Percentiles rank a stretch among this genome's conserved stretches.
phyloP scores from a whole-genome alignment of 2,797 vertebrate genomes.

The Hyperoplus immaculatus region DNA sequence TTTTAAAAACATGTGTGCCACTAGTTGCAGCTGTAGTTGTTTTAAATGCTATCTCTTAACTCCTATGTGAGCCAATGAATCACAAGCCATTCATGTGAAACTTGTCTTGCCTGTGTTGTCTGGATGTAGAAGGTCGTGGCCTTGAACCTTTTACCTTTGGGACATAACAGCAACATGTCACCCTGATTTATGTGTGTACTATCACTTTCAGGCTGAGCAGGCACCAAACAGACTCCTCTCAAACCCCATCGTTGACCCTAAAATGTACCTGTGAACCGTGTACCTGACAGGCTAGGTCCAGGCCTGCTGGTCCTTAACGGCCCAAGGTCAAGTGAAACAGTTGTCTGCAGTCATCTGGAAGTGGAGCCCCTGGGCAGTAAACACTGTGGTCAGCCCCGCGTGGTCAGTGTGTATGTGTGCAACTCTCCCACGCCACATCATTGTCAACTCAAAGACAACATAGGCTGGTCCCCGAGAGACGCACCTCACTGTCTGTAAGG shows the following conservation, averaged over 20 bases:
- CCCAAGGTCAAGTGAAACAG: constrained; percentile 68
- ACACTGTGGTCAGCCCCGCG: constrained; percentile 53
- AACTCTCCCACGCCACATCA: constrained; percentile 62
- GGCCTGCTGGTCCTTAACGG: constrained; percentile 34
- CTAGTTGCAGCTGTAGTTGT: constrained; percentile 3
- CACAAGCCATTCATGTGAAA: constrained; percentile 10
- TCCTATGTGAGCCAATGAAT: constrained; percentile 33
- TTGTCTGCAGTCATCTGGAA: constrained; percentile 73
- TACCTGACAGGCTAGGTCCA: constrained; percentile 50
- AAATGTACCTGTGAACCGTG: constrained; percentile 44
- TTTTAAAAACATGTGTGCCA: constrained; percentile 6
- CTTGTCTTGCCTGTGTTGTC: constrained; percentile 22
- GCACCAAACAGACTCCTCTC: constrained; percentile 34
- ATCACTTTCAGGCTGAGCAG: constrained; percentile 42
- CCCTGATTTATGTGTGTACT: constrained; percentile 52
- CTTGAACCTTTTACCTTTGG: constrained; percentile 60
- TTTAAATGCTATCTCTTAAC: constrained; percentile 35
- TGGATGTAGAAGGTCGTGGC: constrained; percentile 34
- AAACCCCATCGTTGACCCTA: constrained; percentile 53
- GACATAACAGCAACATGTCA: constrained; percentile 51
- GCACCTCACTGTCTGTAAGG: constrained; percentile 52
- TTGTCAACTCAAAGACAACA: constrained; percentile 49
- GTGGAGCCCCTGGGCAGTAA: constrained; percentile 58
- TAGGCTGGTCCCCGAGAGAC: constrained; percentile 28
- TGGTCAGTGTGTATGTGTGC: constrained; percentile 53